Evolutionary conservation across 37 sponge, comb jelly and placozoan species (phyloP).

Genomic region (Eunapius fragilis): DNA sequence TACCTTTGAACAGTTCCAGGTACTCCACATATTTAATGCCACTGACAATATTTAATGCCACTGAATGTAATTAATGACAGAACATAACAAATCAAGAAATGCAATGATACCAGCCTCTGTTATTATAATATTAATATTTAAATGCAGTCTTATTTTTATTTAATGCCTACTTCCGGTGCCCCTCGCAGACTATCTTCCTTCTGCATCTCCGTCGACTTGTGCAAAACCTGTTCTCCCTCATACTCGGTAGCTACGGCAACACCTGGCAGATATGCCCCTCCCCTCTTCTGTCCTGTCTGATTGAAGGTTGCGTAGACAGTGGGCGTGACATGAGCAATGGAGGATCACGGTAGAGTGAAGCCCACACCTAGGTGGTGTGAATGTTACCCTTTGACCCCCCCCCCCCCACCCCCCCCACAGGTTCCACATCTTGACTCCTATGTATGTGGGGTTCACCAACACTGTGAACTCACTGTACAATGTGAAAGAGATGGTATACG

Average conservation of each 20-base stretch:
- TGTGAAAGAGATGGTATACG: slow-evolving; percentile 55
- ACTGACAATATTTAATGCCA: neutral
- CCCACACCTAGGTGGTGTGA: neutral
- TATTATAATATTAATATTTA: too few species aligned
- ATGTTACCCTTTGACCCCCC: neutral
- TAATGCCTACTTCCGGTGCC: neutral
- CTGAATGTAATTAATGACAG: neutral
- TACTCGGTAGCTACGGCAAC: slow-evolving; percentile 36
- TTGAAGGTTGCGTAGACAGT: slow-evolving; percentile 39
- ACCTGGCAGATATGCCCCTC: slow-evolving; percentile 57
- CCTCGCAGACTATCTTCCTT: slow-evolving; percentile 24
- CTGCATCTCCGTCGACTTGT: slow-evolving; percentile 22
- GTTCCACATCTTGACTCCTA: slow-evolving; percentile 50
- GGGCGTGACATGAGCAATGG: slow-evolving; percentile 55
- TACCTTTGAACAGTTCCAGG: slow-evolving; percentile 27
- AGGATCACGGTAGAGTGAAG: slow-evolving; percentile 22
- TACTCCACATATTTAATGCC: neutral
- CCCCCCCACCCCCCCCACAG: too few species aligned
- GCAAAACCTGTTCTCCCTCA: slow-evolving; percentile 13
- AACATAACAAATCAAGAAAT: too few species aligned
- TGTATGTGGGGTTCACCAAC: slow-evolving; percentile 52
- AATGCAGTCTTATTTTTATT: neutral
- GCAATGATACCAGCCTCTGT: too few species aligned
- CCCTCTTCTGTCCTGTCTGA: slow-evolving; percentile 43
- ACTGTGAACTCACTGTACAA: slow-evolving; percentile 47